Base-by-base conservation (phyloP, 1,140 invertebrate genomes). In the Drosophila bocki region DNA sequence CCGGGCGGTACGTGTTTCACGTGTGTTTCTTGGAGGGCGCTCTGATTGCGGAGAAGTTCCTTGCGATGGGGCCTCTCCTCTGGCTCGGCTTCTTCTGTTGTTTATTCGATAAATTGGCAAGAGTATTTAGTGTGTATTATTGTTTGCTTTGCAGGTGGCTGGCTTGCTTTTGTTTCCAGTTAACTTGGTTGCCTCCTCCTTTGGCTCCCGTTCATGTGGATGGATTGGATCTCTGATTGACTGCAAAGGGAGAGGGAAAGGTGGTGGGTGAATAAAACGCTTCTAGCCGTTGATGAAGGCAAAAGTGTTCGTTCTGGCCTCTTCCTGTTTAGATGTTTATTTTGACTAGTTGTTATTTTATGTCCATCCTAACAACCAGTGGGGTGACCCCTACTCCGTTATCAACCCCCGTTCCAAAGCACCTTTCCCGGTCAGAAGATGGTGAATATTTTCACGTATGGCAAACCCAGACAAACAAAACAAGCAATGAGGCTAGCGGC, bases 31-130 rank as follows among this genome's bases (percentile, higher is more conserved):
- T 60, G 58, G 53, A 74, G 50, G 74, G 51, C 68, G 65, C 47
- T 39, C 13, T 68, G 45, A 45, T 65, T 48, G 42, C 42, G 47
- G 48, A 50, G 35, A 32, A 50, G 69, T 39, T 42, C 44, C 69
- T 70, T 42, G 35, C 26, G 26, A n/a, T 13, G 26, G 32, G n/a
- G 44, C 17, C 26, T 11, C n/a, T 48, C 65, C 70, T 39, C 59
- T 88, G 84, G 77, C 83, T 87, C 80, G 84, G 63, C 45, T 78
- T 78, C 54, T 76, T 60, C 47, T 51, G 26, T 82, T 85, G 84
- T 84, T 87, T 77, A 83, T 88, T 87, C 84, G 71, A 88, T 83
- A 88, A 69, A 85, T 77, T 87, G 83, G 83, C 84, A 87, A 88
- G 76, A 88, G 54, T 57, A 50, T 51, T 29, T 50, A 32, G 48